phyloP scores from a whole-genome alignment of 2,797 vertebrate genomes.

The Parauchenoglanis ngamensis region DNA sequence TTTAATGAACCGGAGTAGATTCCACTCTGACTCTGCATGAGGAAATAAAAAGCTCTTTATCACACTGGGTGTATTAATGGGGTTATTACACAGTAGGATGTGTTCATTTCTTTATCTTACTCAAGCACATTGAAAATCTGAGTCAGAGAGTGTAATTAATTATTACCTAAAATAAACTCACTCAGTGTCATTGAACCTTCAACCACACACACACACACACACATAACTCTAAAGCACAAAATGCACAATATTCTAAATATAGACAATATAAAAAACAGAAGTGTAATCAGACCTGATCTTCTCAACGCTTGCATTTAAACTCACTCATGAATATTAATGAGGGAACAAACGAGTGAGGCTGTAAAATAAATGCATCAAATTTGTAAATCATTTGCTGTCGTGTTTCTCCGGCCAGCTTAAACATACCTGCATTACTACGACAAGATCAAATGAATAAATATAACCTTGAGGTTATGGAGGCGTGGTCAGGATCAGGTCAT shows the following conservation, averaged over 20 bases:
- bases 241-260: neutral
- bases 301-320: neutral
- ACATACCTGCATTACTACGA: neutral
- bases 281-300: neutral
- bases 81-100: neutral
- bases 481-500: neutral
- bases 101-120: neutral
- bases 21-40: neutral
- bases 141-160: constrained; percentile 37
- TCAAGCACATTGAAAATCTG: neutral
- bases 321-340: constrained; percentile 20
- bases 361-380: neutral
- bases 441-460: neutral
- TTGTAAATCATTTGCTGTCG: constrained; percentile 7
- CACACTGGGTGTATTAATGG: too few species aligned
- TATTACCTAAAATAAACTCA: constrained; percentile 35
- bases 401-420: neutral
- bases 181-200: constrained; percentile 37
- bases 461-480: neutral
- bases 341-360: neutral
- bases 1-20: neutral
- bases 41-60: neutral
- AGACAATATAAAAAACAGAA: neutral
- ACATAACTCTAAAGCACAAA: neutral
- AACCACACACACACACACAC: constrained; percentile 4